Evolutionary conservation across 2,797 vertebrate species (phyloP), one percentile per base, ranked within the genome.

Genomic region (Tenualosa ilisha): DNA sequence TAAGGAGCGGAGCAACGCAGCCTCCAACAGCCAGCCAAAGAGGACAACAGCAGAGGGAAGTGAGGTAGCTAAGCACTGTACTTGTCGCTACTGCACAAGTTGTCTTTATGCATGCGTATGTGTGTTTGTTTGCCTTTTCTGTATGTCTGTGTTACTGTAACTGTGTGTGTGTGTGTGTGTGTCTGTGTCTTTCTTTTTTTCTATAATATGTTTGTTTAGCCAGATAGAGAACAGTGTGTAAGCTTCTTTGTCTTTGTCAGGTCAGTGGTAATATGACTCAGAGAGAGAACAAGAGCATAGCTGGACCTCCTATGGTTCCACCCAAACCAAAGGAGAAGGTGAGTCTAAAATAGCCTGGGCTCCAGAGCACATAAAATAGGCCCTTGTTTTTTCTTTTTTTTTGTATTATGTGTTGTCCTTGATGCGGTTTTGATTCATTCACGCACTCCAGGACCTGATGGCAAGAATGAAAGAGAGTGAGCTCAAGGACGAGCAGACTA

Each of bases 1-100:
- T 20, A 65, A 94, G 92, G 92, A 93, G 85, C 84, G 89, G 84
- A 91, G 85, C 82, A 87, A 13, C 86, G 22, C 83, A 83, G 53
- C 17, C 0, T 86, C 81, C 81, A 51, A 11, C 31, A 82, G 26
- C 43, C 22, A 3, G 43, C 84, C 82, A 82, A 88, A 86, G 56
- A 81, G 83, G 59, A 88, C 84, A 8, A 75, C 82, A 54, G 87
- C 79, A 24, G 88, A 59, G 79, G 54, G 63, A 54, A 63, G 85
- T 81, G 89, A 92, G 91, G 89, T 93, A 83, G 37, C 13, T 40
- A 75, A 5, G 46, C 46, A 49, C 4, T 49, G 7, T 49, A 49
- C 46, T 49, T 49, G 46, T 49, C 1, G 46, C 46, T 49, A 31
- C 31, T 31, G 0, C 31, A 31, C 31, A 31, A 31, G 31, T 31